Base-by-base conservation (phyloP, 2,888 invertebrate species). In the Byasa hedistus region DNA sequence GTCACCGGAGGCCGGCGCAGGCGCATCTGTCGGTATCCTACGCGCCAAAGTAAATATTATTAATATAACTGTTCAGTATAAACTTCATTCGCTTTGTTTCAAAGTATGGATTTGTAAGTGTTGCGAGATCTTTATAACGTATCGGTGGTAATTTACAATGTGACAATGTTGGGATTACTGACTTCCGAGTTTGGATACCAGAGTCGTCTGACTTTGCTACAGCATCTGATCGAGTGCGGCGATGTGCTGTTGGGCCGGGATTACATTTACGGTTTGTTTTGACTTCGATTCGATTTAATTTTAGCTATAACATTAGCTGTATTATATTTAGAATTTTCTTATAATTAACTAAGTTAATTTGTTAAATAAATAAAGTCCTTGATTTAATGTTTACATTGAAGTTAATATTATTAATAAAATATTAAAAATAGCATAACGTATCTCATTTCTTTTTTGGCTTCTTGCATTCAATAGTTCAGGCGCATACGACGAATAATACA, bases 151-250 rank as follows among this genome's bases (percentile, higher is more conserved):
- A 22, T 64, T 57, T 67, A 73, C 69, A 63, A 73, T 71, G 73
- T 79, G 76, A 79, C 73, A 76, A 90, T 91, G 91, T 80, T 91
- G 82, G 89, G 89, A 78, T 81, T 90, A 71, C 74, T 91, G 57
- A 81, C 86, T 5, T 80, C 89, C 75, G 90, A 90, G 76, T 91
- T 85, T 68, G 86, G 85, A 69, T 88, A 88, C 68, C 85, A 89
- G 77, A 87, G 82, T 73, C 87, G 85, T 24, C 71, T 91, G 76
- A 86, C 84, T 39, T 73, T 91, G 64, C 78, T 91, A 24, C 89
- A 91, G 75, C 90, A 91, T 71, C 79, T 91, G 67, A 88, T 90
- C 23, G 91, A 91, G 19, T 91, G 90, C 65, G 90, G 89, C 0
- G 90, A 91, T 69, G 86, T 87, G 21, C 74, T 89, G 66, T 73